phyloP scores from a whole-genome alignment of 2,797 vertebrate species.

The Ceyx erithaca region DNA sequence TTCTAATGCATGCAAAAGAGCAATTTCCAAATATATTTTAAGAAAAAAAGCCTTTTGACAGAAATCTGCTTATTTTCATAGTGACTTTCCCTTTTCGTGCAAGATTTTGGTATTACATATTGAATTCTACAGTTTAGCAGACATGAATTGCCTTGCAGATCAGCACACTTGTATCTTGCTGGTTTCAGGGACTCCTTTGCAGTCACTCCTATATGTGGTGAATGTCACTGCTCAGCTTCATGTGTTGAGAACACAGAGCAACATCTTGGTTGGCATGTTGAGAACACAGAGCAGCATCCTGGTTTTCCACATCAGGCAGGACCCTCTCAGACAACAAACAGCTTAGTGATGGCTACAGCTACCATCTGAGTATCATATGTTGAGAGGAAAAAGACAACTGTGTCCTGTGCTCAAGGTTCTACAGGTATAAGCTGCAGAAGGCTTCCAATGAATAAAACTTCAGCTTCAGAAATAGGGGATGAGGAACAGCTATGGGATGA shows the following conservation, averaged over 20 bases:
- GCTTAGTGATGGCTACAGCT: background rate
- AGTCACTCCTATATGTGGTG: background rate
- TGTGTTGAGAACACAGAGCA: background rate
- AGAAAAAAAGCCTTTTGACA: background rate
- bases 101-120: background rate
- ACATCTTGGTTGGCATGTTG: background rate
- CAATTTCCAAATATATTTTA: background rate
- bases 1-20: background rate
- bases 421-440: background rate
- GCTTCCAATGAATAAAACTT: background rate
- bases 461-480: background rate
- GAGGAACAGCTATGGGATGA: background rate
- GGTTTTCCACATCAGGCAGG: background rate
- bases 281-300: background rate
- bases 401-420: background rate
- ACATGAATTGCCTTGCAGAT: background rate
- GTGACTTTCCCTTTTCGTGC: background rate
- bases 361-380: background rate
- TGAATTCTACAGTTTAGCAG: background rate
- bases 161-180: background rate
- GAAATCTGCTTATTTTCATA: background rate
- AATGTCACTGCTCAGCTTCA: background rate
- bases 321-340: background rate
- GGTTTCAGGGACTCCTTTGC: background rate
- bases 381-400: background rate